A percentile compares a stretch with the other conserved stretches of the same genome.
Evolutionary conservation across 2,113 vertebrate genomes (phyloP).

Genomic region (Scolopax mira): DNA sequence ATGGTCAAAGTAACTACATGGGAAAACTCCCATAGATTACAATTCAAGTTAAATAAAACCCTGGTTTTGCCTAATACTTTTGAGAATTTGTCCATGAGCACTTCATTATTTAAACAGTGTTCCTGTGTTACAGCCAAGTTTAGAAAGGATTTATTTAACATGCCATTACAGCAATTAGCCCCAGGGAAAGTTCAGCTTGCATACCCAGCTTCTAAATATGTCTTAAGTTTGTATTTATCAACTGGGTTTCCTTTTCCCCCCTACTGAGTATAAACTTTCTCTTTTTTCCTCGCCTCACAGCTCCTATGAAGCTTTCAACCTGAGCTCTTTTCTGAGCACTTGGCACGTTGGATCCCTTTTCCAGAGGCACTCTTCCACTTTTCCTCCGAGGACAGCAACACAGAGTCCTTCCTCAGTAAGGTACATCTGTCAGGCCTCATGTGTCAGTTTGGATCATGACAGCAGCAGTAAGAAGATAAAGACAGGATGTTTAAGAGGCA

Average conservation of each 20-base stretch:
- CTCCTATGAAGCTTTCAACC: not conserved
- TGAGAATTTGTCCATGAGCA: slow-evolving; percentile 20
- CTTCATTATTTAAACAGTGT: not conserved
- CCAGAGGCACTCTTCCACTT: not conserved
- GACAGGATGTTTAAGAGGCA: not conserved
- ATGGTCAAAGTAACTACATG: not conserved
- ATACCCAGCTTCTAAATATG: slow-evolving; percentile 32
- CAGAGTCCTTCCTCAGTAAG: not conserved
- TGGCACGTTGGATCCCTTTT: not conserved
- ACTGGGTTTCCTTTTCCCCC: not conserved
- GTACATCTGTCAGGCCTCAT: not conserved
- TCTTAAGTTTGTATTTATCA: slow-evolving; percentile 29
- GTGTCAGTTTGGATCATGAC: not conserved
- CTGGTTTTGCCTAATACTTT: not conserved
- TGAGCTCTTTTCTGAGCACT: not conserved
- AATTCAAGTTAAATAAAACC: slow-evolving; percentile 24
- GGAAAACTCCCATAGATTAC: not conserved
- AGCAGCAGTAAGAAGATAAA: not conserved
- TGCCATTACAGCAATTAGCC: slow-evolving; percentile 53
- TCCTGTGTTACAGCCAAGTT: slow-evolving; percentile 32
- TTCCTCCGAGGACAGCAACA: not conserved
- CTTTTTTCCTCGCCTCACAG: not conserved
- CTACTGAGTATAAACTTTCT: not conserved
- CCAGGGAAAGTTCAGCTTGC: slow-evolving; percentile 41
- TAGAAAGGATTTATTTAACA: slow-evolving; percentile 57